Conservation (phyloP, 2,797 vertebrate species). For the Forpus xanthops region DNA sequence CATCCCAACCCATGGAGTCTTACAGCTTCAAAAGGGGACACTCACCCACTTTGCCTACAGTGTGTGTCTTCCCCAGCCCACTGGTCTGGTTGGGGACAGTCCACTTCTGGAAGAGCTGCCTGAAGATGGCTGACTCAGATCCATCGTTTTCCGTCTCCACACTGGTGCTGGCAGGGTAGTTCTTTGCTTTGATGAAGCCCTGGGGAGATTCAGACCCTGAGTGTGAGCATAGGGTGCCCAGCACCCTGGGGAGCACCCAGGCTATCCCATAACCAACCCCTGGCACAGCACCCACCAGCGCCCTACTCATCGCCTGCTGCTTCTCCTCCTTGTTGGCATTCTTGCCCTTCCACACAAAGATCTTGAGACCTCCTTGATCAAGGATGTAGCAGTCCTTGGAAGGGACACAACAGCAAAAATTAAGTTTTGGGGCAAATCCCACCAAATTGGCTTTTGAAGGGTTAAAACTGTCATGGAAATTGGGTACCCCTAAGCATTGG, state of each 20-base stretch:
- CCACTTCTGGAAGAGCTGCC: constrained; percentile 89
- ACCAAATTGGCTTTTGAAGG: neutral
- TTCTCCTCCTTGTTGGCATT: constrained; percentile 69
- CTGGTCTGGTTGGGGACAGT: constrained; percentile 72
- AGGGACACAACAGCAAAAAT: neutral
- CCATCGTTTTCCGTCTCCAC: constrained; percentile 86
- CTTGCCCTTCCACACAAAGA: constrained; percentile 86
- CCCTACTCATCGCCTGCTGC: constrained; percentile 77
- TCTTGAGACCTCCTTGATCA: constrained; percentile 83
- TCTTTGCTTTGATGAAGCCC: constrained; percentile 84
- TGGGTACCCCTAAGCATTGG: neutral
- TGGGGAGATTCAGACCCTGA: neutral
- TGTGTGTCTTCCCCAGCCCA: constrained; percentile 79
- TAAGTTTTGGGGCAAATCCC: neutral
- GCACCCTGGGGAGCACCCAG: neutral
- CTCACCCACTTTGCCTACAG: constrained; percentile 83
- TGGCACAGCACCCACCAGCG: constrained; percentile 72
- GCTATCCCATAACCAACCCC: neutral
- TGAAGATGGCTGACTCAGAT: constrained; percentile 82
- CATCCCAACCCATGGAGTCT: neutral
- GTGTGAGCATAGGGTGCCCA: rapidly evolving
- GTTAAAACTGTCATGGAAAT: neutral
- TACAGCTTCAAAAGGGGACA: rapidly evolving
- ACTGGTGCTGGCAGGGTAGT: constrained; percentile 78
- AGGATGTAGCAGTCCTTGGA: constrained; percentile 86